These are phyloP conservation scores for Vollenhovia emeryi DNA, from an alignment of 1,140 invertebrate species.

Conservation along the genomic window DNA sequence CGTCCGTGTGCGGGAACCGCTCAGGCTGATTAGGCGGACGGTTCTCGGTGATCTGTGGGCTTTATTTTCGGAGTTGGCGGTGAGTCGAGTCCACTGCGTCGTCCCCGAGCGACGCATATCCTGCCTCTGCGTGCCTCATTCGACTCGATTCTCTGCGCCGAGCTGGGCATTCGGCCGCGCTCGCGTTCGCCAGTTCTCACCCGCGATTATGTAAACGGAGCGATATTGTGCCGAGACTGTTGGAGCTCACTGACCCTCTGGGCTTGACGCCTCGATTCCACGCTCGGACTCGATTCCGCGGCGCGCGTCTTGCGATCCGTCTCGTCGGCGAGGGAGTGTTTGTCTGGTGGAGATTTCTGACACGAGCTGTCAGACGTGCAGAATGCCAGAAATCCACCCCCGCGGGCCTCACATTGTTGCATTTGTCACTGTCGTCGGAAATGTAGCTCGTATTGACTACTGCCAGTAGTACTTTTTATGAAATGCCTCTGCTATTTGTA, in stretches of 20 bases:
- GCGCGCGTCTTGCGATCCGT: neutral
- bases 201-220: slow-evolving; percentile 65
- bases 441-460: neutral
- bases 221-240: slow-evolving; percentile 43
- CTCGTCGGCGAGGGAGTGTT: neutral
- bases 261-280: neutral
- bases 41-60: neutral
- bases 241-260: neutral
- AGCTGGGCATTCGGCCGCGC: neutral
- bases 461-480: neutral
- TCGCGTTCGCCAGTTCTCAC: neutral
- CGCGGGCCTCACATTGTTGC: too few species aligned
- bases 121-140: neutral
- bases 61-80: slow-evolving; percentile 14
- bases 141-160: neutral
- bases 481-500: neutral
- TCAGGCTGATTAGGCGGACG: neutral
- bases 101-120: neutral
- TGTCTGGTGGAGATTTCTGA: neutral
- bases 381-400: neutral
- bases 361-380: neutral
- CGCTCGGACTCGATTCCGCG: neutral
- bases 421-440: neutral
- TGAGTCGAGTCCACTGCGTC: neutral
- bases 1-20: neutral